These are phyloP conservation scores for Chrysodeixis includens DNA, from an alignment of 2,888 invertebrate species.

Conservation along the genomic window DNA sequence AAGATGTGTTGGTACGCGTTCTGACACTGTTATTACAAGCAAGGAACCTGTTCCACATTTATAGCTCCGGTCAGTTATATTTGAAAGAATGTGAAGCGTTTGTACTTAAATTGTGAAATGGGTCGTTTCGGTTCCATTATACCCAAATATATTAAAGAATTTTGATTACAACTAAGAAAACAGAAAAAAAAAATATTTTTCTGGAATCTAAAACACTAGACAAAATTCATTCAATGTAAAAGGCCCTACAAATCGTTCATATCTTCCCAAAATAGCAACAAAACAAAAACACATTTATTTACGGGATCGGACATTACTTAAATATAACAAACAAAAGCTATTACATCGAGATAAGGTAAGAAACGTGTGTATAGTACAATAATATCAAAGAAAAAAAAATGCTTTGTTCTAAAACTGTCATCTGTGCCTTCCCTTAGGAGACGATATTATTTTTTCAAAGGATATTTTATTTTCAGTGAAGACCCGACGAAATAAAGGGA, in stretches of 20 bases:
- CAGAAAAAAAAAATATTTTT: too few relatives aligned
- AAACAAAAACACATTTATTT: not conserved
- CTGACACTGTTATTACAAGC: constrained; percentile 2
- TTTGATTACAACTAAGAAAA: too few relatives aligned
- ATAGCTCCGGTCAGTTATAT: not conserved
- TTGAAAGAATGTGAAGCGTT: not conserved
- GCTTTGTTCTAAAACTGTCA: constrained; percentile 72
- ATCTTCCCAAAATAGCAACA: not conserved
- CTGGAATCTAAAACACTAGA: too few relatives aligned
- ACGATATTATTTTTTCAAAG: constrained; percentile 69
- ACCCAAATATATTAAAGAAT: too few relatives aligned
- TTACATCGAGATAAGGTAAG: constrained; percentile 20
- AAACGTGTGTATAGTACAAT: constrained; percentile 8
- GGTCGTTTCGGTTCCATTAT: too few relatives aligned
- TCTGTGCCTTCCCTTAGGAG: constrained; percentile 63
- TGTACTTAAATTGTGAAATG: not conserved
- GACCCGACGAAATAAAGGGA: constrained; percentile 66
- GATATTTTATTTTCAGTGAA: constrained; percentile 65
- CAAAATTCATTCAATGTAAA: too few relatives aligned
- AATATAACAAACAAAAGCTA: not conserved
- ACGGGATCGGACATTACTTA: not conserved
- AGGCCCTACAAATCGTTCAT: too few relatives aligned
- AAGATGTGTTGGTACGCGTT: too few relatives aligned
- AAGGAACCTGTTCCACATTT: constrained; percentile 2
- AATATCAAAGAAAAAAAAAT: constrained; percentile 49